Evolutionary conservation across 1,140 invertebrate genomes (phyloP), one percentile per base, ranked within the genome.

Genomic region (Hypothenemus hampei): DNA sequence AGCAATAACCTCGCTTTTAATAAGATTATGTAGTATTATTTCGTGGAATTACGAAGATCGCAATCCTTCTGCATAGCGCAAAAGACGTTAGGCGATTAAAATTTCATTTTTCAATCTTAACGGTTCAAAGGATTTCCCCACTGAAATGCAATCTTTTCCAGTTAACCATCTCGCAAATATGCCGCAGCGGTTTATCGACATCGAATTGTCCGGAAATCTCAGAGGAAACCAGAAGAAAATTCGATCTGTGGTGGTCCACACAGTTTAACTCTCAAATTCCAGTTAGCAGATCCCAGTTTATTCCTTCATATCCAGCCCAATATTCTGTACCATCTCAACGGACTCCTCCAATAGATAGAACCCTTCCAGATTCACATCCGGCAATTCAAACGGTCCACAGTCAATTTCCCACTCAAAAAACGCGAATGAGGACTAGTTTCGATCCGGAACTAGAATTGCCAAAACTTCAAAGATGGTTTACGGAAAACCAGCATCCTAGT

Each of bases 401-500:
- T 62, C 83, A 86, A 69, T 85, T 85, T 69, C 83, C 84, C 4
- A 89, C 86, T 13, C 89, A 90, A 69, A 93, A 93, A 75, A 93
- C 90, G 2, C 78, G 90, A 65, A 93, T 93, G 89, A 77, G 91
- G 53, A 94, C 91, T 4, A 85, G 92, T 74, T 86, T 98, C 68
- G 94, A 98, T 75, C 93, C 93, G 0, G 94, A 97, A 74, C 77
- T 94, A 60, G 95, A 98, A 73, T 75, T 97, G 47, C 94, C 95
- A 0, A 87, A 93, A 67, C 73, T 98, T 13, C 93, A 97, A 66
- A 81, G 90, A 61, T 98, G 95, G 89, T 98, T 98, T 73, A 79
- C 83, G 15, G 91, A 96, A 66, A 97, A 97, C 73, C 93, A 94
- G 65, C 95, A 98, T 75, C 94, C 95, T 0, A 91, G 87, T 49